Conservation (phyloP, 2,888 invertebrate species). For the Norana najaformis region DNA sequence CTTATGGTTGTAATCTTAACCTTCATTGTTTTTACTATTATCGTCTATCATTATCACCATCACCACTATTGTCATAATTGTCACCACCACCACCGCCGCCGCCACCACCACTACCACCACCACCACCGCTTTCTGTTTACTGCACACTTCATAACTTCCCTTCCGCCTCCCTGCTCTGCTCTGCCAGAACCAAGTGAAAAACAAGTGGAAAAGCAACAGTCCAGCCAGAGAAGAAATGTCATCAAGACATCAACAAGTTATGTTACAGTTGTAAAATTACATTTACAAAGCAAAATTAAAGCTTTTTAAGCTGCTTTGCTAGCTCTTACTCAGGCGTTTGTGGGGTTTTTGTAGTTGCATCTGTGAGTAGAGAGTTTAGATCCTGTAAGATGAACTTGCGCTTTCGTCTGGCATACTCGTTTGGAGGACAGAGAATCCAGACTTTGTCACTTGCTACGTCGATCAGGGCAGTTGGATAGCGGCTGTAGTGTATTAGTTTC, state of each 20-base stretch:
- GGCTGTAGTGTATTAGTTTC: background rate
- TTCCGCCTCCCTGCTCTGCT: no score
- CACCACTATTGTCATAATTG: background rate
- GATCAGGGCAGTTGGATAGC: conserved; percentile 7
- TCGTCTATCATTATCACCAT: background rate
- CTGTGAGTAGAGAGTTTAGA: background rate
- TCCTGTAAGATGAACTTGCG: conserved; percentile 7
- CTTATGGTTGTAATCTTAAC: background rate
- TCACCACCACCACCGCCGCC: background rate
- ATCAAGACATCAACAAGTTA: no score
- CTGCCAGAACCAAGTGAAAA: no score
- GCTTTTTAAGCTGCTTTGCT: no score
- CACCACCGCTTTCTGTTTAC: no score
- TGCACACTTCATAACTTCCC: no score
- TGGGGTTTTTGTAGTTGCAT: background rate
- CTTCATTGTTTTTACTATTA: background rate
- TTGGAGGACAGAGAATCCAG: background rate
- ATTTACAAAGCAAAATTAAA: no score
- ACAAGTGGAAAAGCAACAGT: no score
- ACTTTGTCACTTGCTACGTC: background rate
- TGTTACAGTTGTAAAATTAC: no score
- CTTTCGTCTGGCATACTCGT: background rate
- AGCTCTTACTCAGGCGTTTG: conserved; percentile 1
- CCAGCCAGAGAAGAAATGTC: no score
- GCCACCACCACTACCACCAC: background rate